phyloP scores from a whole-genome alignment of 53 echinoderm and acorn worm genomes.

The Crossaster papposus region DNA sequence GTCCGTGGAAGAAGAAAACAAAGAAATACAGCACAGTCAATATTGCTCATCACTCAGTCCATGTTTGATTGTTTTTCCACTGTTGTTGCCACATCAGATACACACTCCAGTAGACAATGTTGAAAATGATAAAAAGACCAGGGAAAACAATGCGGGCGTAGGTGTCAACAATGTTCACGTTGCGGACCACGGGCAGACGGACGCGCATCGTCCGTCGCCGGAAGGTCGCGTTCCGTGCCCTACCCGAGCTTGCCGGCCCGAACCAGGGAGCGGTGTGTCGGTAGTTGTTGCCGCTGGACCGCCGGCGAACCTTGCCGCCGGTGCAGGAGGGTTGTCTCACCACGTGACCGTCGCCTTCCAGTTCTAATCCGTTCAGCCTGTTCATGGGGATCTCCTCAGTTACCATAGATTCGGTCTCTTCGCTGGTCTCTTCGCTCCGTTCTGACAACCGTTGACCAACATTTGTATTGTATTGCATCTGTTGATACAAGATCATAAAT shows the following conservation, averaged over 20 bases:
- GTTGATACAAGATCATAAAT: neutral
- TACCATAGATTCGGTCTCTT: slow-evolving; percentile 41
- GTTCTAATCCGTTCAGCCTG: slow-evolving; percentile 66
- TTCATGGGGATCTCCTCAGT: slow-evolving; percentile 62
- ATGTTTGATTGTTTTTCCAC: slow-evolving; percentile 57
- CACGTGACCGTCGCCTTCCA: slow-evolving; percentile 35
- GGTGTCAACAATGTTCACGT: slow-evolving; percentile 84
- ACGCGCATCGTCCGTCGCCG: slow-evolving; percentile 58
- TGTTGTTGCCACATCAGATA: slow-evolving; percentile 77
- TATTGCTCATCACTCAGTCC: slow-evolving; percentile 25
- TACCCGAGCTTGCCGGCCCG: slow-evolving; percentile 49
- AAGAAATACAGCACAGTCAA: neutral
- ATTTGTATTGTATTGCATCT: slow-evolving; percentile 62
- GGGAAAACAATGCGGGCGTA: slow-evolving; percentile 87
- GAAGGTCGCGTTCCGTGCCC: slow-evolving; percentile 65
- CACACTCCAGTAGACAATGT: slow-evolving; percentile 89
- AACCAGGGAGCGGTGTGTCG: slow-evolving; percentile 70
- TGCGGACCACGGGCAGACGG: slow-evolving; percentile 64
- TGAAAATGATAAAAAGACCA: slow-evolving; percentile 76
- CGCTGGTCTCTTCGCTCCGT: slow-evolving; percentile 33
- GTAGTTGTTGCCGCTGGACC: slow-evolving; percentile 61
- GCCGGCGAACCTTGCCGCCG: slow-evolving; percentile 55
- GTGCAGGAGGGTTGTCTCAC: slow-evolving; percentile 56
- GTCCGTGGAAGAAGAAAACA: slow-evolving; percentile 13
- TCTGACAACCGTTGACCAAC: slow-evolving; percentile 62